Conservation (phyloP, 2,888 invertebrate genomes). For the Drosophila niveifrons region DNA sequence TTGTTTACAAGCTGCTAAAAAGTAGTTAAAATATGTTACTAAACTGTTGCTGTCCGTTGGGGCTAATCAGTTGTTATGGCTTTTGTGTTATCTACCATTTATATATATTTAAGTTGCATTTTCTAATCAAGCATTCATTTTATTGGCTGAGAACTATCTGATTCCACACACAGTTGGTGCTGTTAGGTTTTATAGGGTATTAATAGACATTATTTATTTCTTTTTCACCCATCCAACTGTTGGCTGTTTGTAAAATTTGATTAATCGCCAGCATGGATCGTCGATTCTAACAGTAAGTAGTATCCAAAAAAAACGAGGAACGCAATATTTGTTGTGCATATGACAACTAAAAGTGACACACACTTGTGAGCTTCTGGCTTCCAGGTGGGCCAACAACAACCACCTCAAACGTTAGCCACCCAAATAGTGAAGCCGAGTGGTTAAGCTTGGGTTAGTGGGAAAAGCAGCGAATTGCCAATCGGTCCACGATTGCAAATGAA, state of each 20-base stretch:
- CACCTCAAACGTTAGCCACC: constrained; percentile 26
- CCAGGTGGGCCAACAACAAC: constrained; percentile 39
- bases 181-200: neutral
- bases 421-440: constrained; percentile 35
- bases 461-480: constrained; percentile 31
- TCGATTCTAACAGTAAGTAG: constrained; percentile 50
- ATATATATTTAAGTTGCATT: neutral
- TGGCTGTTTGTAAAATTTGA: constrained; percentile 26
- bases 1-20: neutral
- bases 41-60: too few relatives aligned
- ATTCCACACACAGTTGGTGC: neutral
- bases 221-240: neutral
- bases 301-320: constrained; percentile 27
- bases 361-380: constrained; percentile 36
- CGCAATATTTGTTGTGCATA: constrained; percentile 56
- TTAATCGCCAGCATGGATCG: constrained; percentile 42
- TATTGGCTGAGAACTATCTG: neutral
- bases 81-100: neutral
- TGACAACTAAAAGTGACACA: constrained; percentile 65
- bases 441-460: neutral
- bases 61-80: neutral
- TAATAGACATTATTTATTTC: neutral
- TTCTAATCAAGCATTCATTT: neutral
- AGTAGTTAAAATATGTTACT: neutral
- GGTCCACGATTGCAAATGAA: constrained; percentile 62